Evolutionary conservation across 1,140 invertebrate genomes (phyloP).

Genomic region (Drosophila seguyi): DNA sequence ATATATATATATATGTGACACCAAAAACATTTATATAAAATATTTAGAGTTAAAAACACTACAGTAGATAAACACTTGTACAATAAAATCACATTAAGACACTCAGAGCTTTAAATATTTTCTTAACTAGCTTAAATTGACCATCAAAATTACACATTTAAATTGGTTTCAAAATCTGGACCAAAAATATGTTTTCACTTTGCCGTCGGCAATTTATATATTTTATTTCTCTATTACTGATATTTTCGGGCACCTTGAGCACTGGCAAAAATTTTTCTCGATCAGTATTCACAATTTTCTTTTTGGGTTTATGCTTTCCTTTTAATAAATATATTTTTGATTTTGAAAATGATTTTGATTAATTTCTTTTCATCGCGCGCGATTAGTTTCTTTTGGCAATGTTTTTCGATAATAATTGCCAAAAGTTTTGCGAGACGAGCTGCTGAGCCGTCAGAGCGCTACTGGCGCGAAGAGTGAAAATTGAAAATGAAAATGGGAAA

Average conservation of each 20-base stretch:
- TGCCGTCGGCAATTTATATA: slow-evolving; percentile 54
- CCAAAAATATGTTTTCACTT: slow-evolving; percentile 12
- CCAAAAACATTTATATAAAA: slow-evolving; percentile 38
- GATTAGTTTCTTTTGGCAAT: slow-evolving; percentile 17
- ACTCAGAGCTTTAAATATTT: slow-evolving; percentile 11
- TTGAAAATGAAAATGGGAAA: slow-evolving; percentile 82
- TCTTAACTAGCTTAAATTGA: slow-evolving; percentile 30
- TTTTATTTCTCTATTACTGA: slow-evolving; percentile 4
- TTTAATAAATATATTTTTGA: slow-evolving; percentile 38
- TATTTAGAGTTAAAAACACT: slow-evolving; percentile 23
- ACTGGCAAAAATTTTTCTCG: slow-evolving; percentile 10
- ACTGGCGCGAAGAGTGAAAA: slow-evolving; percentile 80
- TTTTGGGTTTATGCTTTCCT: slow-evolving; percentile 10
- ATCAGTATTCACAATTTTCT: slow-evolving; percentile 11
- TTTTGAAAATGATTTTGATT: slow-evolving; percentile 29
- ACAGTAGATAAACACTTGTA: slow-evolving; percentile 49
- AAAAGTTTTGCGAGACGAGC: slow-evolving; percentile 80
- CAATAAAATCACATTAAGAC: slow-evolving; percentile 39
- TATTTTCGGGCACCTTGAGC: slow-evolving; percentile 15
- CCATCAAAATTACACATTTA: slow-evolving; percentile 48
- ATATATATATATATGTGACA: slow-evolving; percentile 5
- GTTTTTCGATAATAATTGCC: slow-evolving; percentile 31
- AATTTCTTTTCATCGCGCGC: slow-evolving; percentile 24
- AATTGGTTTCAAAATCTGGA: slow-evolving; percentile 27
- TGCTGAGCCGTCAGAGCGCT: slow-evolving; percentile 82